Percentiles rank a stretch among this genome's conserved stretches.
Conservation (phyloP, 2,113 vertebrate genomes). For the Atrichornis clamosus region DNA sequence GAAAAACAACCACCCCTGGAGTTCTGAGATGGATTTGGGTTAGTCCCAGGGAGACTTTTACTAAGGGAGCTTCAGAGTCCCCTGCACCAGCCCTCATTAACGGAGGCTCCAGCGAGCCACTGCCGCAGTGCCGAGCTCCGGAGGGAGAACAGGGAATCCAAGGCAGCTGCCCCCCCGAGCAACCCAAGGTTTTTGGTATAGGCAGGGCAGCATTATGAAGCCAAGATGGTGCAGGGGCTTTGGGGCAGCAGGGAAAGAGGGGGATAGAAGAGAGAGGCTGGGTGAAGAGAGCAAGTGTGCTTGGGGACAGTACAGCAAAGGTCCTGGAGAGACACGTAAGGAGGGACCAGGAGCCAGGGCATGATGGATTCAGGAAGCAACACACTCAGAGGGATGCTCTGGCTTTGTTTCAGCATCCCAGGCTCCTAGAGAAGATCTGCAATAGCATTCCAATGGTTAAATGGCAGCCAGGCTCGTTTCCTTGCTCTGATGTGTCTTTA, state of each 20-base stretch:
- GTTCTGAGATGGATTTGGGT: slow-evolving; percentile 33
- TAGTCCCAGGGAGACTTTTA: slow-evolving; percentile 17
- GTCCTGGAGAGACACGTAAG: not conserved
- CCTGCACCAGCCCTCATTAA: slow-evolving; percentile 22
- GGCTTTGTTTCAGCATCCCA: not conserved
- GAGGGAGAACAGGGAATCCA: accelerated
- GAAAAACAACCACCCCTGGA: not conserved
- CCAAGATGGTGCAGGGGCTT: not conserved
- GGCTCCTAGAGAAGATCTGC: not conserved
- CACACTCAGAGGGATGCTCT: not conserved
- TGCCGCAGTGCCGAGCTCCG: accelerated
- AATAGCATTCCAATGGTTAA: not conserved
- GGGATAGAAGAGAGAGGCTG: not conserved
- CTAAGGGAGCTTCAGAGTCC: not conserved
- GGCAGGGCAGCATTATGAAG: not conserved
- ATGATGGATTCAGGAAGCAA: not conserved
- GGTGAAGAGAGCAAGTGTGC: not conserved
- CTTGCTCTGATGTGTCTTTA: not conserved
- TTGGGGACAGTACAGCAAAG: not conserved
- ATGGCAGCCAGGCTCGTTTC: not conserved
- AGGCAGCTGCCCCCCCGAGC: not conserved
- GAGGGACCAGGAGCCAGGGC: not conserved
- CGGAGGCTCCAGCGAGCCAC: not conserved
- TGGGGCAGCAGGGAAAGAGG: not conserved
- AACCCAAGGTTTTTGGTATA: not conserved